Evolutionary conservation across 2,888 invertebrate species (phyloP).

Genomic region (Habroteleia sp.): DNA sequence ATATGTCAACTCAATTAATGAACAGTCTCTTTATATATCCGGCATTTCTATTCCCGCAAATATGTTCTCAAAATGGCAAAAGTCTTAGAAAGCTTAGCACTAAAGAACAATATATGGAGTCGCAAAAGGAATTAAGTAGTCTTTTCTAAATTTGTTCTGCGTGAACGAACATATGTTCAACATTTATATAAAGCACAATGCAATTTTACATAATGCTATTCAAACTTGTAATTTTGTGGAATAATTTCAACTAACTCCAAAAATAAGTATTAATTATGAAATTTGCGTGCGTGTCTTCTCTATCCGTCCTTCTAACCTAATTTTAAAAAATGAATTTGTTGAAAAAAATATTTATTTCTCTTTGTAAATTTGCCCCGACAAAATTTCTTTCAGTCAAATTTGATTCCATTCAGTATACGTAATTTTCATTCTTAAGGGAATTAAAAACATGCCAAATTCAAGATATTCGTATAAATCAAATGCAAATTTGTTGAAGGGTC

Average conservation of each 20-base stretch:
- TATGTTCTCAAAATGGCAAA: conserved; percentile 28
- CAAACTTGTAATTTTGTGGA: neutral
- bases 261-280: no score
- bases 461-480: conserved; percentile 4
- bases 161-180: conserved; percentile 35
- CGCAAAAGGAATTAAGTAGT: conserved; percentile 49
- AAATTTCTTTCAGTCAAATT: no score
- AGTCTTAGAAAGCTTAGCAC: conserved; percentile 43
- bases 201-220: conserved; percentile 18
- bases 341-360: neutral
- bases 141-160: conserved; percentile 55
- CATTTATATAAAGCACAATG: conserved; percentile 43
- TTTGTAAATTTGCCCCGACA: no score
- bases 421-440: conserved; percentile 12
- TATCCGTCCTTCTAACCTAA: neutral
- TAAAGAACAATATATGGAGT: conserved; percentile 40
- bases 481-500: neutral
- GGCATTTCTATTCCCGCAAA: conserved; percentile 24
- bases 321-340: neutral
- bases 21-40: no score
- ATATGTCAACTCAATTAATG: no score
- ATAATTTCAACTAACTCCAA: neutral
- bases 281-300: no score
- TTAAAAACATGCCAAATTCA: conserved; percentile 10
- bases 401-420: neutral